Conservation (phyloP, 2,113 vertebrate genomes). For the Strigops habroptila region DNA sequence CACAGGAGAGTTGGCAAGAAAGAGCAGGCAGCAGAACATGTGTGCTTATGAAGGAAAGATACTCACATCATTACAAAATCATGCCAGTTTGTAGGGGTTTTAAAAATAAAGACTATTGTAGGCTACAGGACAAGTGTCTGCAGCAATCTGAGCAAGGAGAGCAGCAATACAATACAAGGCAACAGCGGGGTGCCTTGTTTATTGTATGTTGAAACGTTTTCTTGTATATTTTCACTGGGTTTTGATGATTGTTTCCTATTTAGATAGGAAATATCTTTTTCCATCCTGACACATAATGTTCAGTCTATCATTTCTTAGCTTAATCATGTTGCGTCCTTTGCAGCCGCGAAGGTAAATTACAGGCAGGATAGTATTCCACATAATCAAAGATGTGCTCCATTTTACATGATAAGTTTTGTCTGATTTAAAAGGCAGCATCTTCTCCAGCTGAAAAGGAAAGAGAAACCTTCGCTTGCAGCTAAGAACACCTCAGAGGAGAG, state of each 20-base stretch:
- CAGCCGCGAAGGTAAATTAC: conserved; percentile 38
- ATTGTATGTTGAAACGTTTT: neutral
- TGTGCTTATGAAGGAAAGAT: neutral
- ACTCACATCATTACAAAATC: neutral
- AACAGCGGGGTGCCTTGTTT: neutral
- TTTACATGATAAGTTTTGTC: conserved; percentile 5
- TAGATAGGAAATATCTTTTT: neutral
- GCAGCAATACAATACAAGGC: neutral
- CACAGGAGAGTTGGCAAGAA: neutral
- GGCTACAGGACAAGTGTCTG: neutral
- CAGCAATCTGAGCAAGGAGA: neutral
- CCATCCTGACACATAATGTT: neutral
- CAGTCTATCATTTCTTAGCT: conserved; percentile 18
- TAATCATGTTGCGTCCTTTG: conserved; percentile 19
- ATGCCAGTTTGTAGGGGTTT: neutral
- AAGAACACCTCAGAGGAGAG: neutral
- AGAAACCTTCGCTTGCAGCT: neutral
- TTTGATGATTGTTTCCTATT: conserved; percentile 29
- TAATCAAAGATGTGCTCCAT: conserved; percentile 36
- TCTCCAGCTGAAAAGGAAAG: conserved; percentile 4
- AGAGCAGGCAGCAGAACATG: neutral
- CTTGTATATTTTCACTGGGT: neutral
- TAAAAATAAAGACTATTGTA: neutral
- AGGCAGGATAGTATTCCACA: neutral
- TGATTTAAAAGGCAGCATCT: conserved; percentile 31